Evolutionary conservation across 2,888 invertebrate species (phyloP).

Genomic region (Drosophila kanekoi): DNA sequence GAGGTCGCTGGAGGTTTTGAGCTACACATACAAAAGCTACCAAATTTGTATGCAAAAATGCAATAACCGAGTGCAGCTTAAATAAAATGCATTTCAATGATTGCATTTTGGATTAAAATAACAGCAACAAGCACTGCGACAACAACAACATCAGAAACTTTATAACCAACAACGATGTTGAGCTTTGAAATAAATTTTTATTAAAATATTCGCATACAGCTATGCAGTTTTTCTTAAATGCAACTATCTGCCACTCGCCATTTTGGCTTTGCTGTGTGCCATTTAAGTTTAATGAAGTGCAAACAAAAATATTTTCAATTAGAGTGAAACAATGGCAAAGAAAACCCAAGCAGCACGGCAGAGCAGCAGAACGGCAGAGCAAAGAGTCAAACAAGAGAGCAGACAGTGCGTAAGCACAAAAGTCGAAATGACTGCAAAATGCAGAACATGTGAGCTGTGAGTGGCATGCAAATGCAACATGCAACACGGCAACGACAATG

Average conservation of each 20-base stretch:
- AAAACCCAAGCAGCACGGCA: slow-evolving; percentile 7
- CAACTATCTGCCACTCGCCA: slow-evolving; percentile 14
- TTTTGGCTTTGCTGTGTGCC: slow-evolving; percentile 34
- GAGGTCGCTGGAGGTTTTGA: slow-evolving; percentile 59
- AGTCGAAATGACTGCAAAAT: slow-evolving; percentile 56
- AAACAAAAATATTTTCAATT: slow-evolving; percentile 79
- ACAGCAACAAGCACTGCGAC: slow-evolving; percentile 14
- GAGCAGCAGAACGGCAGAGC: slow-evolving; percentile 5
- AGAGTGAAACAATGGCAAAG: slow-evolving; percentile 51
- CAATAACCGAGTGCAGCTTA: slow-evolving; percentile 77
- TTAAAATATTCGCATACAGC: slow-evolving; percentile 31
- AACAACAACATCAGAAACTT: slow-evolving; percentile 1
- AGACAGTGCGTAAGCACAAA: slow-evolving; percentile 53
- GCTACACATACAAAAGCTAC: slow-evolving; percentile 43
- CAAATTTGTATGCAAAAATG: slow-evolving; percentile 77
- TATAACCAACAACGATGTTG: slow-evolving; percentile 29
- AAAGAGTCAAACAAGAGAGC: slow-evolving; percentile 21
- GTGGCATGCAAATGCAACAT: slow-evolving; percentile 75
- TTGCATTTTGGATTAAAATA: slow-evolving; percentile 77
- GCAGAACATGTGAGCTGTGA: slow-evolving; percentile 61
- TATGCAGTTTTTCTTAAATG: slow-evolving; percentile 27
- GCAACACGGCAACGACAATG: slow-evolving; percentile 50
- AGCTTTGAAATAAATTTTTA: slow-evolving; percentile 43
- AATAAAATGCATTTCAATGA: slow-evolving; percentile 80
- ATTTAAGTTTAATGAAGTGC: slow-evolving; percentile 77